These are phyloP conservation scores for Cyanoramphus novaezelandiae DNA, from an alignment of 2,113 vertebrate genomes.

Conservation along the genomic window DNA sequence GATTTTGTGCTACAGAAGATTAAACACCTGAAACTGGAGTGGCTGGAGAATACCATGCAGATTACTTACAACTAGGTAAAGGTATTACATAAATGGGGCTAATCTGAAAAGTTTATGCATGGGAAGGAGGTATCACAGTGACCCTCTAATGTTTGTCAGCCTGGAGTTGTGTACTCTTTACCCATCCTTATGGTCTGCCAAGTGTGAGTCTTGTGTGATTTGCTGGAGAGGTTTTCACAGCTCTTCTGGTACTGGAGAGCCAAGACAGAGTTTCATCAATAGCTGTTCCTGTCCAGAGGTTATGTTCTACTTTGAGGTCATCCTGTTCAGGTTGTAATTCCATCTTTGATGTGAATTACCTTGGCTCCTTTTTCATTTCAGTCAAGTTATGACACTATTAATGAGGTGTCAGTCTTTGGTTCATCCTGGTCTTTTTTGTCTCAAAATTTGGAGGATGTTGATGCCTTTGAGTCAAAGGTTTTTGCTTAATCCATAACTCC, in stretches of 20 bases:
- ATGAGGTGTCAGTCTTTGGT: background rate
- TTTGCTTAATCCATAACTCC: background rate
- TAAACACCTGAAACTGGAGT: background rate
- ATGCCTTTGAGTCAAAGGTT: background rate
- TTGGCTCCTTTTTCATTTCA: background rate
- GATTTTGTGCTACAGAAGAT: background rate
- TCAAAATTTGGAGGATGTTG: background rate
- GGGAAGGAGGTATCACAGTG: background rate
- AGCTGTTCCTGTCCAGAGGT: background rate
- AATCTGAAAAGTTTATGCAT: background rate
- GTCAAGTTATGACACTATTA: background rate
- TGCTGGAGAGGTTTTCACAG: background rate
- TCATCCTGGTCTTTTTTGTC: background rate
- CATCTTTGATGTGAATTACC: background rate
- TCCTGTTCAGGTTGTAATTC: background rate
- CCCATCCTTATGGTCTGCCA: background rate
- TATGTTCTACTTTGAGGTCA: background rate
- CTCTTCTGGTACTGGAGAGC: background rate
- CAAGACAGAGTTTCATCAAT: background rate
- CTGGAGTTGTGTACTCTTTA: background rate
- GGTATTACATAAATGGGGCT: background rate
- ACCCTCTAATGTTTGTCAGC: background rate
- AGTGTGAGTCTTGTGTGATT: accelerated
- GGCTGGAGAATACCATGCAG: background rate
- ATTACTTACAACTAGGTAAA: background rate